phyloP scores from a whole-genome alignment of 2,888 invertebrate species.

The Lagria hirta region DNA sequence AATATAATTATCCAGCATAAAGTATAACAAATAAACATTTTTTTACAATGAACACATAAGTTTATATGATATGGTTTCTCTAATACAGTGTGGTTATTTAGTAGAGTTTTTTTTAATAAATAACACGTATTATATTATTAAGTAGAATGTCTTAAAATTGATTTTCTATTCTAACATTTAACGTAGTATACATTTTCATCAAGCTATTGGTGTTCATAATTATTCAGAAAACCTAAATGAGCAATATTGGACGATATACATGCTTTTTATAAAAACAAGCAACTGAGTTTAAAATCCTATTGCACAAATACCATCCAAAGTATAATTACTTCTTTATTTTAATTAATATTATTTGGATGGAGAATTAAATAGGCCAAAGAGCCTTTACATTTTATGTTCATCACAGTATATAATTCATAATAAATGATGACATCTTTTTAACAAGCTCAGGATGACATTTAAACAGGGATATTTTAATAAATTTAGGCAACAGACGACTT shows the following conservation, averaged over 20 bases:
- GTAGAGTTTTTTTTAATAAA: slow-evolving; percentile 31
- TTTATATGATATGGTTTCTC: slow-evolving; percentile 33
- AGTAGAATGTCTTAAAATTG: slow-evolving; percentile 31
- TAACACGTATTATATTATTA: slow-evolving; percentile 24
- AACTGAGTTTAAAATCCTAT: slow-evolving; percentile 7
- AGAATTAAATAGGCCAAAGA: slow-evolving; percentile 7
- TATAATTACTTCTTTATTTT: slow-evolving; percentile 10
- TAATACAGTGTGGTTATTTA: slow-evolving; percentile 27
- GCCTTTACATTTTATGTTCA: slow-evolving; percentile 10
- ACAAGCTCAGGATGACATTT: slow-evolving; percentile 11
- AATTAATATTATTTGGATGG: slow-evolving; percentile 14
- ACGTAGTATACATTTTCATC: slow-evolving; percentile 23
- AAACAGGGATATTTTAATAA: slow-evolving; percentile 22
- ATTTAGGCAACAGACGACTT: slow-evolving; percentile 32
- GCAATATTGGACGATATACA: slow-evolving; percentile 23
- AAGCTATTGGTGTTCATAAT: slow-evolving; percentile 30
- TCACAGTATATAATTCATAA: slow-evolving; percentile 19
- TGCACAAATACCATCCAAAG: slow-evolving; percentile 14
- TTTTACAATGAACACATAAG: slow-evolving; percentile 33
- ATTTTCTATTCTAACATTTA: slow-evolving; percentile 32
- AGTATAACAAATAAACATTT: slow-evolving; percentile 28
- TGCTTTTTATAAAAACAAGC: slow-evolving; percentile 4
- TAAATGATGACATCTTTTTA: slow-evolving; percentile 12
- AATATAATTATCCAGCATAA: slow-evolving; percentile 24
- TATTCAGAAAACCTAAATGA: slow-evolving; percentile 23